Evolutionary conservation across 2,113 vertebrate species (phyloP).

Genomic region (Hystrix brachyura): DNA sequence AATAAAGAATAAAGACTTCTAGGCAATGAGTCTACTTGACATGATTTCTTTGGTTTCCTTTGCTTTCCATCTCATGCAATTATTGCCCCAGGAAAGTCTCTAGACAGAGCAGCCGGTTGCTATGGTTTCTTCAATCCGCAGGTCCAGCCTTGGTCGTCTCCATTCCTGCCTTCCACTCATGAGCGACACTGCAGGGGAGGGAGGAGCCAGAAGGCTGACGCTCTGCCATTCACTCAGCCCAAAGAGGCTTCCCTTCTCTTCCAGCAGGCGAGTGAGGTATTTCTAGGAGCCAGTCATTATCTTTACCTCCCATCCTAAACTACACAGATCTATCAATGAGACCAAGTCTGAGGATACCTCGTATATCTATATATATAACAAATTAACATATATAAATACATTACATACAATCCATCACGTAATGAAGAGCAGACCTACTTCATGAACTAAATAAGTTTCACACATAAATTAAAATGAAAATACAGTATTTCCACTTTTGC

Average conservation of each 20-base stretch:
- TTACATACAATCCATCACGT: constrained; percentile 72
- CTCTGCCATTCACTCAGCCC: neutral
- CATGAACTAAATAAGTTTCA: constrained; percentile 79
- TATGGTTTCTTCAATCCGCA: neutral
- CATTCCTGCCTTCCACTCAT: neutral
- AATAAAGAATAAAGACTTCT: neutral
- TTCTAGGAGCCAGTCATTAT: constrained; percentile 60
- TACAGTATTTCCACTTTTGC: constrained; percentile 73
- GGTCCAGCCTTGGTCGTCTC: neutral
- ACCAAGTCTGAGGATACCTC: constrained; percentile 37
- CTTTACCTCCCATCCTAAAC: constrained; percentile 45
- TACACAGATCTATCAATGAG: neutral
- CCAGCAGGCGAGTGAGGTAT: constrained; percentile 71
- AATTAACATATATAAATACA: constrained; percentile 85
- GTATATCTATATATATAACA: constrained; percentile 77
- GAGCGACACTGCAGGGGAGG: neutral
- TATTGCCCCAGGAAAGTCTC: neutral
- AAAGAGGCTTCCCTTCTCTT: constrained; percentile 60
- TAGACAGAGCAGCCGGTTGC: neutral
- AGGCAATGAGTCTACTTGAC: constrained; percentile 21
- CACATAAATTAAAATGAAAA: constrained; percentile 84
- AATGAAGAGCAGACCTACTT: constrained; percentile 64
- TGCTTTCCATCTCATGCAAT: constrained; percentile 11
- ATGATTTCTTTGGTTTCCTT: constrained; percentile 51
- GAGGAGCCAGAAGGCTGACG: neutral